Percentiles rank a stretch among this genome's conserved stretches.
These are phyloP conservation scores for Thymallus thymallus DNA, from an alignment of 2,113 vertebrate species.

Conservation along the genomic window DNA sequence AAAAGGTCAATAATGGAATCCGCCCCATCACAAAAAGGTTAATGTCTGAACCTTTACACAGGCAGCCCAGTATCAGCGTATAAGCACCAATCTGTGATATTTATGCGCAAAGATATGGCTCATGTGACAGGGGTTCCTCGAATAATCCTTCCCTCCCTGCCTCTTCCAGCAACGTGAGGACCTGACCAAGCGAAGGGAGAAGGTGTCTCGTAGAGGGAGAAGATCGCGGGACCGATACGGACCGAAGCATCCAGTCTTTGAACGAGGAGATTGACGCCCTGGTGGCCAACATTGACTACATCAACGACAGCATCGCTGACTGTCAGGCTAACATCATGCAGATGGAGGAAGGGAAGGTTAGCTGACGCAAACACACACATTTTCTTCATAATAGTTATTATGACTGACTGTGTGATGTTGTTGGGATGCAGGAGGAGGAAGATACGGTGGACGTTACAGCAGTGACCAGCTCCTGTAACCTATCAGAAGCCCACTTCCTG, in stretches of 20 bases:
- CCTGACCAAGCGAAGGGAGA: constrained; percentile 88
- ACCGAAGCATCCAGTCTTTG: constrained; percentile 81
- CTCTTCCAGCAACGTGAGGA: constrained; percentile 92
- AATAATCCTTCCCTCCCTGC: background rate
- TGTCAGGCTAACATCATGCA: constrained; percentile 98
- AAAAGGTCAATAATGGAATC: too few species aligned
- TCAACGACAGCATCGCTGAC: constrained; percentile 92
- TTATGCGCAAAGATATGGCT: too few species aligned
- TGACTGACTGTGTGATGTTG: background rate
- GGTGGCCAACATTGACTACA: constrained; percentile 92
- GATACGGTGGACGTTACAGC: constrained; percentile 87
- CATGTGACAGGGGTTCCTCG: too few species aligned
- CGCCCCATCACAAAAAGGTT: too few species aligned
- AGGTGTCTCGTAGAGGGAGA: constrained; percentile 85
- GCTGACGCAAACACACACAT: background rate
- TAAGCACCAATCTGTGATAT: too few species aligned
- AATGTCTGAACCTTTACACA: too few species aligned
- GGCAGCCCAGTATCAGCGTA: too few species aligned
- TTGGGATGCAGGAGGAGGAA: constrained; percentile 84
- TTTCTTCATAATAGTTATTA: too few species aligned
- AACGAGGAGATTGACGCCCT: constrained; percentile 94
- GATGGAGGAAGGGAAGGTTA: constrained; percentile 95
- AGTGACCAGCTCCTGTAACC: constrained; percentile 89
- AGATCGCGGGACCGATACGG: constrained; percentile 76
- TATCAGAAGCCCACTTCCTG: constrained; percentile 91